Base-by-base conservation (phyloP, 2,113 vertebrate genomes). In the Clarias gariepinus region DNA sequence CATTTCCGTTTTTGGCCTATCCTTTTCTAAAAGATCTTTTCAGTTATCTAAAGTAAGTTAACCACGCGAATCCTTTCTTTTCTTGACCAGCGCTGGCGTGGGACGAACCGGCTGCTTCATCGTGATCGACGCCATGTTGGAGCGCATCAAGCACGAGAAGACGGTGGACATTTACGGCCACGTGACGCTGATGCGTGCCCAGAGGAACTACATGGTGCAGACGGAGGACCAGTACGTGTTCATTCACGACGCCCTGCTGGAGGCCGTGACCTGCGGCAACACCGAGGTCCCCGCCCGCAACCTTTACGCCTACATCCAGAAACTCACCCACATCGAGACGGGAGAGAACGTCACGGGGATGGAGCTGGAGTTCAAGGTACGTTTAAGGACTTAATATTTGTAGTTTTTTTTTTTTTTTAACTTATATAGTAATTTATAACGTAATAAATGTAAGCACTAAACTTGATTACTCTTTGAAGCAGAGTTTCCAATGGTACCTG, bases 131-230 rank as follows among this genome's bases (percentile, higher is more conserved):
- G 98, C 98, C 93, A 99, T 99, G 98, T 91, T 99, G 94, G 98
- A 99, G 93, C 96, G 98, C 91, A 99, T 99, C 96, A 98, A 98
- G 92, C 97, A 99, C 92, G 98, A 99, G 96, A 99, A 99, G 94
- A 99, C 98, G 89, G 98, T 96, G 94, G 98, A 99, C 95, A 98
- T 99, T 96, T 99, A 99, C 90, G 98, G 98, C 89, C 98, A 99
- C 78, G 98, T 99, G 91, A 99, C 98, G 91, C 95, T 99, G 94
- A 99, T 99, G 98, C 97, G 98, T 90, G 96, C 98, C 73, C 98
- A 99, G 94, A 96, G 98, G 91, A 99, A 99, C 96, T 99, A 99
- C 95, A 99, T 99, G 98, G 98, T 99, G 94, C 98, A 99, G 92
- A 99, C 98, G 52, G 98, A 99, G 94, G 98, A 99, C 95, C 98